Base-by-base conservation (phyloP, 2,113 vertebrate species). In the Clinocottus analis region DNA sequence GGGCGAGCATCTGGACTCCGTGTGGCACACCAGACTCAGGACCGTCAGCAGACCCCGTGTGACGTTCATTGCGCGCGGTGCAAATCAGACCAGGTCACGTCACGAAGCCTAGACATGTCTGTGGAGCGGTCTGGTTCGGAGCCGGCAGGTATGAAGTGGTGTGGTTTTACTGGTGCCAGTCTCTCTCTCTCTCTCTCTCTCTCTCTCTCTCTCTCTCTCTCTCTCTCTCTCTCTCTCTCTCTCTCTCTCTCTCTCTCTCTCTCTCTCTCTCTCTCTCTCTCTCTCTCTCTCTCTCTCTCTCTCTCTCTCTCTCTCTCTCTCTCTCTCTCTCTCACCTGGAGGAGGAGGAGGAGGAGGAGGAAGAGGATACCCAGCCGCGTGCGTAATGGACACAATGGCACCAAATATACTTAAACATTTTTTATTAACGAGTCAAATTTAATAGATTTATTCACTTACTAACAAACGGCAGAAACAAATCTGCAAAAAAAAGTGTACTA, bases 1-100 rank as follows among this genome's bases (percentile, higher is more conserved):
- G 43, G 96, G 95, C 0, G 96, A 96, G 93, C 98, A 99, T 64
- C 94, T 93, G 0, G 93, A 58, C 17, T 93, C 90, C 0, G 93
- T 77, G 29, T 77, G 49, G 73, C 71, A 80, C 10, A 90, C 61
- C 89, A 94, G 75, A 61, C 79, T 82, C 45, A 97, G 68, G 0
- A 96, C 83, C 84, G 95, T 19, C 51, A 97, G 69, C 83, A 91
- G 43, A 19, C 89, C 83, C 92, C 88, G 86, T 37, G 90, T 45
- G 65, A 79, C 92, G n/a, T 84, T 90, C 97, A 97, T 98, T 11
- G 94, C 91, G 87, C 88, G 77, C 37, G 33, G 37, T 70, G 56
- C 29, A 14, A 65, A 25, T 89, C 85, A 87, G 45, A 86, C 37
- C 87, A 89, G 87, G 82, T 75, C 41, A 65, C 55, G 74, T 11